phyloP scores from a whole-genome alignment of 2,888 invertebrate genomes.

The Agriopis leucophaearia region DNA sequence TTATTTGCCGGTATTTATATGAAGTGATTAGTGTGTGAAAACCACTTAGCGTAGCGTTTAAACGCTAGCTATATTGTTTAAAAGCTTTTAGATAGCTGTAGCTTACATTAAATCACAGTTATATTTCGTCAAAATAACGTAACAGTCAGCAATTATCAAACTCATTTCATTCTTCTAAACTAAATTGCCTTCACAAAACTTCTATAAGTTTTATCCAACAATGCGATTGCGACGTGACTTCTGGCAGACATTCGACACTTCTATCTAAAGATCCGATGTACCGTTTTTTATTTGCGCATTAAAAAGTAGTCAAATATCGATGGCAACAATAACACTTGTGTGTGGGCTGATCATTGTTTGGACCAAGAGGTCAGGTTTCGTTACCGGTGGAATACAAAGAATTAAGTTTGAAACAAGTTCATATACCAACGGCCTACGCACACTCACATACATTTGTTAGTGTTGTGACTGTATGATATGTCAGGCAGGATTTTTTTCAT shows the following conservation, averaged over 20 bases:
- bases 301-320: constrained; percentile 59
- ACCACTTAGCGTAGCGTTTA: neutral
- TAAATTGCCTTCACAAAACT: constrained; percentile 20
- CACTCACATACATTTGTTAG: constrained; percentile 17
- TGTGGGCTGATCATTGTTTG: constrained; percentile 75
- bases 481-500: neutral
- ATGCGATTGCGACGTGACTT: constrained; percentile 30
- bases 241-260: constrained; percentile 41
- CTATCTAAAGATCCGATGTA: constrained; percentile 39
- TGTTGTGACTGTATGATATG: neutral
- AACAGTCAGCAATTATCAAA: constrained; percentile 18
- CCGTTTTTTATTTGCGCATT: constrained; percentile 68
- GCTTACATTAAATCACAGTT: constrained; percentile 15
- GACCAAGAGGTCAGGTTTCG: constrained; percentile 55
- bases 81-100: neutral
- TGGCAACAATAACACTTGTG: constrained; percentile 59
- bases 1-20: neutral
- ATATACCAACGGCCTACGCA: constrained; percentile 5
- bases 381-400: constrained; percentile 24
- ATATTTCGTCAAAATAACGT: constrained; percentile 1
- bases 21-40: neutral
- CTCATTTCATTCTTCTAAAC: constrained; percentile 14
- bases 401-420: constrained; percentile 1
- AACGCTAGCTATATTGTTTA: neutral
- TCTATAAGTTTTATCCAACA: constrained; percentile 34